Percentiles rank a stretch among this genome's conserved stretches.
Evolutionary conservation across 92 coral and sea anemone species (phyloP).

Genomic region (Paramuricea clavata): DNA sequence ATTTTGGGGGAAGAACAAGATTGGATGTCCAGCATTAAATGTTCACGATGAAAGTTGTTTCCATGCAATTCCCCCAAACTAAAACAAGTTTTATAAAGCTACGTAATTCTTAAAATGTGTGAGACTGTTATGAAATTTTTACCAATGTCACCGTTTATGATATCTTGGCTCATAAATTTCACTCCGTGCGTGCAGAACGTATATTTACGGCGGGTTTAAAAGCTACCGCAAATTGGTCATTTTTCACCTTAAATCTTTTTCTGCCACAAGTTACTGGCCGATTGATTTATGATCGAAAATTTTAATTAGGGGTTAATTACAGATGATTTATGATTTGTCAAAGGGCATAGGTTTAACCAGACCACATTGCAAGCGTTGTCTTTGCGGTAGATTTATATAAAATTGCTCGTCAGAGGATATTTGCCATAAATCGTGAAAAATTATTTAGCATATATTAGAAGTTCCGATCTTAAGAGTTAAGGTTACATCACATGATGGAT

Average conservation of each 20-base stretch:
- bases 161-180: not conserved
- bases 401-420: not conserved
- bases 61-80: too few species aligned
- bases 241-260: not conserved
- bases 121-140: not conserved
- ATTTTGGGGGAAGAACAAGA: too few species aligned
- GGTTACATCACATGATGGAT: too few species aligned
- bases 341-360: too few species aligned
- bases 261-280: not conserved
- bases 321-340: conserved; percentile 33
- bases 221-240: conserved; percentile 13
- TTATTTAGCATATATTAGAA: too few species aligned
- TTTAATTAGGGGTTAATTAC: not conserved
- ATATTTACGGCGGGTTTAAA: not conserved
- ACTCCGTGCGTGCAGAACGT: not conserved
- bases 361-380: not conserved
- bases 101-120: too few species aligned
- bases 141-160: not conserved
- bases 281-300: conserved; percentile 15
- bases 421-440: not conserved
- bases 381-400: not conserved
- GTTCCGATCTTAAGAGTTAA: too few species aligned
- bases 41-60: too few species aligned
- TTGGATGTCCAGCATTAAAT: too few species aligned
- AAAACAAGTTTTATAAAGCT: too few species aligned